Evolutionary conservation across 1,140 invertebrate species (phyloP), one percentile per base, ranked within the genome.

Genomic region (Apis laboriosa): DNA sequence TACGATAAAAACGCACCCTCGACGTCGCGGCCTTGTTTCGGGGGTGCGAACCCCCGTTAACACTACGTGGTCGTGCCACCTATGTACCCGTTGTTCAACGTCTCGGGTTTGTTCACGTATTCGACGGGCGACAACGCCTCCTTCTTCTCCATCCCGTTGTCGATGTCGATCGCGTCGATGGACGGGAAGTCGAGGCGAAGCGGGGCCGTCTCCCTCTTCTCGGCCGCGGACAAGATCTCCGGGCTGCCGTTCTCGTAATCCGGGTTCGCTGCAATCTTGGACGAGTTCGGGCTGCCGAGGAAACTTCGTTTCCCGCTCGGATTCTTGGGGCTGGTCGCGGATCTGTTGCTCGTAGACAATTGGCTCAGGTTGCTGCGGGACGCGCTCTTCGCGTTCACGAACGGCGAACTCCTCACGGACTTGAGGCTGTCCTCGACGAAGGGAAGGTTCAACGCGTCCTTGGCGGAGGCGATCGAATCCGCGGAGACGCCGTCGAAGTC

Each of bases 21-120:
- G 0, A 24, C 43, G 51, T 55, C 51, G 63, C 8, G 28, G 15
- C 28, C 12, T 2, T 4, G 34, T 34, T 1, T 56, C 1, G 24
- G 3, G 2, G 55, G 49, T 49, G 64, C 49, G 66, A 83, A 28
- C 24, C 49, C 24, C 49, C 67, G 74, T 55, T 72, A 78, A 86
- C 79, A 90, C 90, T 94, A 93, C 90, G 93, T 94, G 51, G 92
- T 89, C n/a, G 92, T 89, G 49, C 91, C 88, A 61, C 92, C 90
- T 11, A 94, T 93, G 74, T 93, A 94, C 63, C 94, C 94, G 58
- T 94, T 94, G 77, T 93, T 94, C n/a, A 93, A 79, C 1, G 86
- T 91, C 84, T 93, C 91, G 51, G 88, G 70, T 84, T 90, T 90
- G 63, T 91, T 89, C 13, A 66, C 73, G 60, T 91, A 92, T 28